Percentiles rank a stretch among this genome's conserved stretches.
phyloP scores from a whole-genome alignment of 2,888 invertebrate species.

The Globia sparganii region DNA sequence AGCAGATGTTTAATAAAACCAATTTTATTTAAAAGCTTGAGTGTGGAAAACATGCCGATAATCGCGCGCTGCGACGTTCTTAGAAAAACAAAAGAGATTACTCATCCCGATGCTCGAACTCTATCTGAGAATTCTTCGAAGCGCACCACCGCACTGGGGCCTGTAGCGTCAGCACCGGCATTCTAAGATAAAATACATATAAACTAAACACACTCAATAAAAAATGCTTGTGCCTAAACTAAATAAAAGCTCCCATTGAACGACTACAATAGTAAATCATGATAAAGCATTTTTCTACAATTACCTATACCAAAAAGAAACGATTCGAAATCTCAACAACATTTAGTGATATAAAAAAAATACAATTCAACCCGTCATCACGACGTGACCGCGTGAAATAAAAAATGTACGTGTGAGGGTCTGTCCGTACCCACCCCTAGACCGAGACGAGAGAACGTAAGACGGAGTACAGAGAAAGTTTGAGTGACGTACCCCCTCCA shows the following conservation, averaged over 20 bases:
- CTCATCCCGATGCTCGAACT: slow-evolving; percentile 88
- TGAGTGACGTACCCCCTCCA: slow-evolving; percentile 90
- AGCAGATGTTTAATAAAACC: slow-evolving; percentile 68
- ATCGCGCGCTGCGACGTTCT: slow-evolving; percentile 81
- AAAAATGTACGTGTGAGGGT: slow-evolving; percentile 76
- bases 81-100: slow-evolving; percentile 90
- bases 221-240: slow-evolving; percentile 34
- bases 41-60: slow-evolving; percentile 82
- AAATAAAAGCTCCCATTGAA: slow-evolving; percentile 35
- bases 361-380: slow-evolving; percentile 70
- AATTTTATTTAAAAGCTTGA: slow-evolving; percentile 73
- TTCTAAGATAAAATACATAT: slow-evolving; percentile 48
- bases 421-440: slow-evolving; percentile 87
- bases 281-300: slow-evolving; percentile 17
- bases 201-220: slow-evolving; percentile 43
- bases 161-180: slow-evolving; percentile 80
- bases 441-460: slow-evolving; percentile 85
- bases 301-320: slow-evolving; percentile 24
- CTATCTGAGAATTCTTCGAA: slow-evolving; percentile 88
- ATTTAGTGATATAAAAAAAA: slow-evolving; percentile 58
- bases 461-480: slow-evolving; percentile 90
- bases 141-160: slow-evolving; percentile 78
- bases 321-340: slow-evolving; percentile 42
- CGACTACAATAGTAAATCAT: slow-evolving; percentile 21
- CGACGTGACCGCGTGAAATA: slow-evolving; percentile 69